Percentiles rank a stretch among this genome's conserved stretches.
Conservation (phyloP, 2,888 invertebrate species). For the Scotopteryx bipunctaria region DNA sequence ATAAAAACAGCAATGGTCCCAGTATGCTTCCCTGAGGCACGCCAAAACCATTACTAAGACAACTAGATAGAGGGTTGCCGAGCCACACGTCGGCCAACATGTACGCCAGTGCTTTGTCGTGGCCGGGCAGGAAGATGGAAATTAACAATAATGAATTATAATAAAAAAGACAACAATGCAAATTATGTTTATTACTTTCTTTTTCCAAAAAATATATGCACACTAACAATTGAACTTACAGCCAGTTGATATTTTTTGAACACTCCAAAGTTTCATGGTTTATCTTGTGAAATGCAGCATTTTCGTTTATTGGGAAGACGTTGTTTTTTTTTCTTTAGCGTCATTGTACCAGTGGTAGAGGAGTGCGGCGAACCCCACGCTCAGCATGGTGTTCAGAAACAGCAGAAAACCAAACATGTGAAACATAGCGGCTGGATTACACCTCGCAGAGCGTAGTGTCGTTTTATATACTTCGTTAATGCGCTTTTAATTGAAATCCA, state of each 20-base stretch:
- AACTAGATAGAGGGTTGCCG: no score
- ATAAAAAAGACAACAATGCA: no score
- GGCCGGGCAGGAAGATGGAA: constrained; percentile 1
- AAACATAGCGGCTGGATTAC: constrained; percentile 1
- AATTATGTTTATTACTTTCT: no score
- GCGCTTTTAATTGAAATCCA: constrained; percentile 9
- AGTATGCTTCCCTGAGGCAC: no score
- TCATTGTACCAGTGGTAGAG: not conserved
- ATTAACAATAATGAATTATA: not conserved
- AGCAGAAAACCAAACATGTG: constrained; percentile 15
- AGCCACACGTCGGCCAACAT: constrained; percentile 11
- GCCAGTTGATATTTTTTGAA: no score
- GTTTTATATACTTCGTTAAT: constrained; percentile 16
- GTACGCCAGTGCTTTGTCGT: constrained; percentile 4
- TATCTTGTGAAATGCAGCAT: no score
- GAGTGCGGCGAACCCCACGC: not conserved
- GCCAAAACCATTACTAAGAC: no score
- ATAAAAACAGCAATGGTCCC: no score
- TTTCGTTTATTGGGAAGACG: no score
- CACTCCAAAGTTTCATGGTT: no score
- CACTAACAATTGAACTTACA: no score
- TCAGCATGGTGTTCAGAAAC: constrained; percentile 4
- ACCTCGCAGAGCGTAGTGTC: not conserved
- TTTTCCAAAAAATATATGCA: no score
- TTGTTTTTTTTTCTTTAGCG: not conserved